These are phyloP conservation scores for Oreochromis mossambicus DNA, from an alignment of 2,797 vertebrate species.

Conservation along the genomic window DNA sequence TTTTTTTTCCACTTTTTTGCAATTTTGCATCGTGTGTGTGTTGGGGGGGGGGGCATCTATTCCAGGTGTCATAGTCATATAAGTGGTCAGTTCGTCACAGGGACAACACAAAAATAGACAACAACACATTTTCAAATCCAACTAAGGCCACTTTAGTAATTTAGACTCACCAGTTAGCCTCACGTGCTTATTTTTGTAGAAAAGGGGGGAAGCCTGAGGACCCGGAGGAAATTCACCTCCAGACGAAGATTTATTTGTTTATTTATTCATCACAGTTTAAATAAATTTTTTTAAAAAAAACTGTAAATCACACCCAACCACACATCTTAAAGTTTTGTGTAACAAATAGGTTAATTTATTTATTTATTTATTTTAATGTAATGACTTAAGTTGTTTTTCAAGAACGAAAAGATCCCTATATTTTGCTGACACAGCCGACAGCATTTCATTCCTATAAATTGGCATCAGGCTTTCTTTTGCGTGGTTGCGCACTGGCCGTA, in stretches of 20 bases:
- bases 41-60: too few relatives aligned
- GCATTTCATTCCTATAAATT: not conserved
- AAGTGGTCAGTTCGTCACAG: not conserved
- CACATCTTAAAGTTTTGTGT: not conserved
- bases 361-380: rapidly evolving
- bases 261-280: not conserved
- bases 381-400: not conserved
- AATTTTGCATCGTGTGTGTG: too few relatives aligned
- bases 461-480: not conserved
- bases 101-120: not conserved
- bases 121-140: not conserved
- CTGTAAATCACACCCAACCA: not conserved
- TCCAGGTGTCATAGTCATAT: not conserved
- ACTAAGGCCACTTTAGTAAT: not conserved
- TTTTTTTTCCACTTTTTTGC: too few relatives aligned
- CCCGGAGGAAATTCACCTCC: not conserved
- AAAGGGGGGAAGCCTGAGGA: too few relatives aligned
- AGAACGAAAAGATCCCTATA: not conserved
- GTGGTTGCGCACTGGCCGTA: not conserved
- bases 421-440: not conserved
- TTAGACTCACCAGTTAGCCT: not conserved
- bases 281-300: rapidly evolving
- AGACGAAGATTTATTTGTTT: not conserved
- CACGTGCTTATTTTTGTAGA: too few relatives aligned
- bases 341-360: not conserved